Evolutionary conservation across 2,797 vertebrate genomes (phyloP).

Genomic region (Semaprochilodus insignis): DNA sequence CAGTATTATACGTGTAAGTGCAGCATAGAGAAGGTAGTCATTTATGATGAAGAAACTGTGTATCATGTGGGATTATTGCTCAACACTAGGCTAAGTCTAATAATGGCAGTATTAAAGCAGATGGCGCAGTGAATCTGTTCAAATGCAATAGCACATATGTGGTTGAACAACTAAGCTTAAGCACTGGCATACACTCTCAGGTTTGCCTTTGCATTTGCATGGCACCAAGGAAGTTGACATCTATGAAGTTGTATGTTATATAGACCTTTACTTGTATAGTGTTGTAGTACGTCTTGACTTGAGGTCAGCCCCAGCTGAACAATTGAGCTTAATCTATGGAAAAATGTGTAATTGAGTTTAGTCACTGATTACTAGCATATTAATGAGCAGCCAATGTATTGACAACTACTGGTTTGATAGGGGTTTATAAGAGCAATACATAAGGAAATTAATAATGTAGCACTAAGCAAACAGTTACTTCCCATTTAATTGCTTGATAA

Average conservation of each 20-base stretch:
- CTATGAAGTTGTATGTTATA: neutral
- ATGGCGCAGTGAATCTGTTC: conserved; percentile 2
- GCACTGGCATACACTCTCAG: neutral
- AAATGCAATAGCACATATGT: conserved; percentile 10
- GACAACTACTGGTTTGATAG: no score
- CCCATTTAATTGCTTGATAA: no score
- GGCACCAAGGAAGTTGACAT: conserved; percentile 8
- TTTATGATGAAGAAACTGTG: neutral
- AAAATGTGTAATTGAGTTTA: no score
- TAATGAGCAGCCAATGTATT: no score
- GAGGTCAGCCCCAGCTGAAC: no score
- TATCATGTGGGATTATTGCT: conserved; percentile 3
- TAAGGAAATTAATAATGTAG: neutral
- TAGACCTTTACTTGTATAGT: no score
- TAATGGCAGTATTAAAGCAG: conserved; percentile 23
- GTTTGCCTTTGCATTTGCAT: conserved; percentile 6
- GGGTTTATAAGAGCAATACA: no score
- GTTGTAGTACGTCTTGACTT: no score
- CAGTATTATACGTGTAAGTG: neutral
- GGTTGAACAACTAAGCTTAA: neutral
- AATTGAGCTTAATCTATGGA: no score
- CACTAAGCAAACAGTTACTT: no score
- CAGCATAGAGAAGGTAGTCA: neutral
- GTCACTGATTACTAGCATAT: no score
- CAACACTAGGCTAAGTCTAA: neutral